phyloP scores from a whole-genome alignment of 2,797 vertebrate species.

The Podarcis siculus region DNA sequence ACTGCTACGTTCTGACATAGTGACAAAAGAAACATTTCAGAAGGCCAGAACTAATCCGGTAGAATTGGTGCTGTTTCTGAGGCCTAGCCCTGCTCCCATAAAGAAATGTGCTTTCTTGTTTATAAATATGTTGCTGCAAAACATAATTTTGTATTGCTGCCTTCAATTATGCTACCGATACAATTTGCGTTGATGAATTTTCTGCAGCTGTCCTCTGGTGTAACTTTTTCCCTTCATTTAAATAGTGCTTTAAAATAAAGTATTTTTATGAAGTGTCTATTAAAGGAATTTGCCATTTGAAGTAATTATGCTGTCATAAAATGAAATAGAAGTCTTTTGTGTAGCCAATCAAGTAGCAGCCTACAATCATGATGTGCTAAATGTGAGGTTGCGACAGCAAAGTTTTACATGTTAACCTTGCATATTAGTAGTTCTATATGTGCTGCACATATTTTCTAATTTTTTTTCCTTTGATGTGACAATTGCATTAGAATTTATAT shows the following conservation, averaged over 20 bases:
- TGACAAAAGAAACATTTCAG: slow-evolving; percentile 33
- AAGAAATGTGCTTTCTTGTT: slow-evolving; percentile 61
- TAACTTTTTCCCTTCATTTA: slow-evolving; percentile 57
- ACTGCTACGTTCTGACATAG: not conserved
- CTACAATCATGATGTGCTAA: slow-evolving; percentile 51
- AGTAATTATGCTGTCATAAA: slow-evolving; percentile 58
- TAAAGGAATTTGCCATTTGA: slow-evolving; percentile 61
- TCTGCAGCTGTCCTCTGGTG: slow-evolving; percentile 62
- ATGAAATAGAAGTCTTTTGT: slow-evolving; percentile 51
- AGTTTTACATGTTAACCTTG: slow-evolving; percentile 39
- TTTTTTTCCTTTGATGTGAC: slow-evolving; percentile 29
- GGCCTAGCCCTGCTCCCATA: slow-evolving; percentile 28
- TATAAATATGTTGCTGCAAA: slow-evolving; percentile 67
- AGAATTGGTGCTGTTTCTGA: slow-evolving; percentile 47
- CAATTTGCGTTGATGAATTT: slow-evolving; percentile 72
- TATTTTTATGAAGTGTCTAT: slow-evolving; percentile 57
- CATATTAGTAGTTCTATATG: slow-evolving; percentile 48
- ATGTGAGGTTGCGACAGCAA: slow-evolving; percentile 53
- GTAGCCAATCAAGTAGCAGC: slow-evolving; percentile 55
- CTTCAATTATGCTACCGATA: slow-evolving; percentile 72
- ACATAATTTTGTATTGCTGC: slow-evolving; percentile 69
- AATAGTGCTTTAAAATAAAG: slow-evolving; percentile 54
- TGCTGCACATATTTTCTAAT: slow-evolving; percentile 44
- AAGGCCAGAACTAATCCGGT: not conserved
- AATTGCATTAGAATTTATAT: not conserved